Evolutionary conservation across 2,113 vertebrate species (phyloP), one percentile per base, ranked within the genome.

Genomic region (Nematolebias whitei): DNA sequence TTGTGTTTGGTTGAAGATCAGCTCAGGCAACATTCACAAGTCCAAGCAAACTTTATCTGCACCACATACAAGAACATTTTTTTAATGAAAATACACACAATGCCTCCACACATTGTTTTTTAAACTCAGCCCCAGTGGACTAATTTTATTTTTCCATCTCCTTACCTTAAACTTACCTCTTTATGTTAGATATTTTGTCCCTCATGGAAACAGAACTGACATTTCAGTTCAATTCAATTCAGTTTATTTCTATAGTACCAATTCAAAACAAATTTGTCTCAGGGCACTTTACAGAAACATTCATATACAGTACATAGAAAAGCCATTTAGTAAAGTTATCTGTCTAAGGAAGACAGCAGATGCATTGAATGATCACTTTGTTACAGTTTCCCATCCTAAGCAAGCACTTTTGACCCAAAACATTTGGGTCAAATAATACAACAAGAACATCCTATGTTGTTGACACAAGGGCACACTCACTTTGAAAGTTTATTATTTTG

Each of bases 1-100:
- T 45, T 0, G 41, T 86, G 82, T 87, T 90, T 85, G 82, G 44
- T 82, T 84, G 84, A 72, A 80, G 83, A 87, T 90, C 65, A 85
- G 81, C 71, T 76, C 58, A 3, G 69, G 77, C 73, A 69, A 78
- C 78, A 82, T 79, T 65, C 85, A 73, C 79, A 80, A 85, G 82
- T 83, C 74, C 39, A 47, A 70, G 82, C 80, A 83, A 81, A 86
- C 71, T 63, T 78, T 74, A 60, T 78, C 71, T 69, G 23, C 26
- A n/a, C 78, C 69, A 74, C 52, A 9, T 53, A 83, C 75, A 83
- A 71, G 71, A 74, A 83, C 56, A 73, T 83, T 68, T 85, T 87
- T 84, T 70, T 65, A 52, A 61, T 68, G 71, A 41, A 79, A 80
- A 78, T 80, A 85, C 52, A 80, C 67, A 66, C 32, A 0, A 13